Evolutionary conservation across 2,888 invertebrate genomes (phyloP).

Genomic region (Eupithecia exiguata): DNA sequence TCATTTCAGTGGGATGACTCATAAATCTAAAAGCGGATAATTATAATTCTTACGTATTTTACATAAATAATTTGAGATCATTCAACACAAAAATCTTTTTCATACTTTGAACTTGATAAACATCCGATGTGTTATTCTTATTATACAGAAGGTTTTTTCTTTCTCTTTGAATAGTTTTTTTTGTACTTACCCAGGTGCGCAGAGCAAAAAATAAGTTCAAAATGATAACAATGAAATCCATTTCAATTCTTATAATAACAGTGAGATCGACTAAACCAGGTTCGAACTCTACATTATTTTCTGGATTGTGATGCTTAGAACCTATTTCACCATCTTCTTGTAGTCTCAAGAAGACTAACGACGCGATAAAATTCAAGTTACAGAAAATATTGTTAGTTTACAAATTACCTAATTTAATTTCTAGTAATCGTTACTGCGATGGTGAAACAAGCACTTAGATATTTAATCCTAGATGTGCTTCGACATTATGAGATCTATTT

Average conservation of each 20-base stretch:
- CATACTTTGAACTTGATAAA: constrained; percentile 50
- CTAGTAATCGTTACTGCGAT: not conserved
- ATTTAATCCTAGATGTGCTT: not conserved
- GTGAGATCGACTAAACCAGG: constrained; percentile 61
- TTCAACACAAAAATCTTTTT: constrained; percentile 65
- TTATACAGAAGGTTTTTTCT: constrained; percentile 37
- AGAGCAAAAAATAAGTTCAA: constrained; percentile 63
- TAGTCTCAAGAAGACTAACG: not conserved
- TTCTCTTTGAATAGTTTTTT: constrained; percentile 37
- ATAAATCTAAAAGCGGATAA: constrained; percentile 42
- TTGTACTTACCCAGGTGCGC: constrained; percentile 71
- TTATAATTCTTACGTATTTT: constrained; percentile 64
- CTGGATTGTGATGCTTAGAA: constrained; percentile 7
- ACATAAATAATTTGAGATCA: constrained; percentile 83
- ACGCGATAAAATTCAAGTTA: not conserved
- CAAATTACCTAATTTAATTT: not conserved
- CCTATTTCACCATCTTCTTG: not conserved
- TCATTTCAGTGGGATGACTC: constrained; percentile 28
- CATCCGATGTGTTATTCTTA: constrained; percentile 27
- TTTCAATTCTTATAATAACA: constrained; percentile 46
- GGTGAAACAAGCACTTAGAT: not conserved
- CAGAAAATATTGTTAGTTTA: not conserved
- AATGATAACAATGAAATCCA: constrained; percentile 57
- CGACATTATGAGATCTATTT: constrained; percentile 19
- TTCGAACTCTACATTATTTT: constrained; percentile 15